Base-by-base conservation (phyloP, 2,113 vertebrate genomes). In the Nansenia antarctica region DNA sequence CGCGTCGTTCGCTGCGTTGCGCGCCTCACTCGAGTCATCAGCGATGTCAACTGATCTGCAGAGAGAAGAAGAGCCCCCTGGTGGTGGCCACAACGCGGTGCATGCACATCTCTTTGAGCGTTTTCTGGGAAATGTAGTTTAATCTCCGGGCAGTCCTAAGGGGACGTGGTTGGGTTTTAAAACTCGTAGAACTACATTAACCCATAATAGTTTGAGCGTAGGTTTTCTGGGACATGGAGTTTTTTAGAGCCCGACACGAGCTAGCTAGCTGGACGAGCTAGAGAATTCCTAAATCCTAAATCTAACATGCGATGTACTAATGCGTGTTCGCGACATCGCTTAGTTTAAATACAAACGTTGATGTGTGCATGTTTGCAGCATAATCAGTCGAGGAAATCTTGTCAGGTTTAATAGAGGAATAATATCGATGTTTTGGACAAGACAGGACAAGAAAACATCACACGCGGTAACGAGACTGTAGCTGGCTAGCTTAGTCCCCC, bases 111-210 rank as follows among this genome's bases (percentile, higher is more conserved):
- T 20, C 18, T 2, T 53, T 11, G 7, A 7, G 82, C 0, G n/a
- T 9, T 37, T 86, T 1, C 65, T 81, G 91, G 92, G 88, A 79
- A 78, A 72, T 65, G 87, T 69, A 88, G 91, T 91, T 55, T 11
- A 6, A 2, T 0, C 0, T n/a, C n/a, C n/a, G n/a, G n/a, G n/a
- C n/a, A n/a, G n/a, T n/a, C n/a, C n/a, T n/a, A n/a, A n/a, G n/a
- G n/a, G n/a, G n/a, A n/a, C n/a, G n/a, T n/a, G n/a, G n/a, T n/a
- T n/a, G n/a, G n/a, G n/a, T n/a, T n/a, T n/a, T n/a, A n/a, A n/a
- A n/a, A n/a, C n/a, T n/a, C n/a, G n/a, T n/a, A n/a, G n/a, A n/a
- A n/a, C n/a, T n/a, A n/a, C n/a, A n/a, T n/a, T n/a, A n/a, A n/a
- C n/a, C n/a, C n/a, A n/a, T n/a, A n/a, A n/a, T n/a, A n/a, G n/a